A percentile compares a stretch with the other conserved stretches of the same genome.
Conservation (phyloP, 1,140 invertebrate genomes). For the Sycobia sp. region DNA sequence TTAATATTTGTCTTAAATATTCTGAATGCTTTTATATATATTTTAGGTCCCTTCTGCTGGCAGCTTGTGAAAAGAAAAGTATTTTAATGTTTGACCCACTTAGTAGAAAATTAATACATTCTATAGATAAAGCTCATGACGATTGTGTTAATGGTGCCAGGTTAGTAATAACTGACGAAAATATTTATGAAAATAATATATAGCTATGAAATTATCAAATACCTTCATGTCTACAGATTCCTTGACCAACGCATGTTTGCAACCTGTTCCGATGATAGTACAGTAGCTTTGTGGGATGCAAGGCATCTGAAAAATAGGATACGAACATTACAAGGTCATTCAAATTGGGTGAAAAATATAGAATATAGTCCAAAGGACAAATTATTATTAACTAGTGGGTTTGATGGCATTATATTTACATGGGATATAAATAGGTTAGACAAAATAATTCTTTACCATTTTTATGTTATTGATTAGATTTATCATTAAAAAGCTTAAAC, state of each 20-base stretch:
- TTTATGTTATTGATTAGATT: not conserved
- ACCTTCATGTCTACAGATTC: conserved; percentile 69
- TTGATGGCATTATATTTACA: conserved; percentile 91
- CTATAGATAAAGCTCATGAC: conserved; percentile 81
- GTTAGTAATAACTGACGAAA: conserved; percentile 56
- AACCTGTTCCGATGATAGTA: conserved; percentile 91
- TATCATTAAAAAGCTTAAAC: not conserved
- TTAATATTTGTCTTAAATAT: conserved; percentile 59
- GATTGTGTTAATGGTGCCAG: conserved; percentile 94
- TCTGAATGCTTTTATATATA: conserved; percentile 29
- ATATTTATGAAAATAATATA: not conserved
- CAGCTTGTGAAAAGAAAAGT: conserved; percentile 89
- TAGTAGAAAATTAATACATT: conserved; percentile 74
- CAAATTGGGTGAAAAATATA: conserved; percentile 96
- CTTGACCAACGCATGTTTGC: conserved; percentile 87
- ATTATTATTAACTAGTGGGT: conserved; percentile 85
- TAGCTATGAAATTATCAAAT: not conserved
- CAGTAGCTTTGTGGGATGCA: conserved; percentile 90
- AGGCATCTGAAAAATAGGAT: conserved; percentile 80
- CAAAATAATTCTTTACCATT: not conserved
- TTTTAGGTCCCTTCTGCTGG: conserved; percentile 78
- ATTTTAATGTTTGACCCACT: conserved; percentile 88
- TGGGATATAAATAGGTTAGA: conserved; percentile 90
- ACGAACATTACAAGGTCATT: conserved; percentile 81
- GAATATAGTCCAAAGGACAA: conserved; percentile 88